Base-by-base conservation (phyloP, 2,113 vertebrate genomes). In the Anolis sagrei region DNA sequence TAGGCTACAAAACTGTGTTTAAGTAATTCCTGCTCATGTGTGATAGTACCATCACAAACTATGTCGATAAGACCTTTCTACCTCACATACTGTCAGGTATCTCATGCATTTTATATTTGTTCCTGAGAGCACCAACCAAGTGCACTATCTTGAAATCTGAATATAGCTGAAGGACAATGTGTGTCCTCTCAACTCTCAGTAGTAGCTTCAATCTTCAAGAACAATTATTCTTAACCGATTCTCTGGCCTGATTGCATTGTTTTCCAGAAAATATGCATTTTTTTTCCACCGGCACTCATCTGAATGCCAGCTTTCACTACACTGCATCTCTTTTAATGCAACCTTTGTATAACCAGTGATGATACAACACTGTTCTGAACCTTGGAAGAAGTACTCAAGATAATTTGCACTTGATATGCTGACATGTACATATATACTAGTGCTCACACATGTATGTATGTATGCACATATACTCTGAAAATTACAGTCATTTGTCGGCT, bases 91-190 rank as follows among this genome's bases (percentile, higher is more conserved):
- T 69, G 51, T 73, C 70, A 86, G 48, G 84, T 86, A 80, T 86
- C 77, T 86, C 84, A 86, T 86, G 69, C 84, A 86, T 86, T 86
- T 86, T 86, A 86, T 86, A 86, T 86, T 74, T 86, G 78, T 86
- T 54, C 61, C 73, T 29, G 70, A 79, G 72, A 74, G 80, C 69
- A 75, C 54, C 66, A 86, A 64, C 77, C 84, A 34, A 80, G 84
- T 80, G 54, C 77, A 74, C 74, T 80, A 80, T 86, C 77, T 80
- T 49, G 36, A 36, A 73, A 16, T 72, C 36, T 86, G 84, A 80
- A 86, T 80, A 49, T 86, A 86, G 73, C 77, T 86, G 84, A 86
- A 86, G 77, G 84, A 86, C 84, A 80, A 86, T 36, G 54, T 80
- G 77, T 74, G 77, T 86, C 39, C 21, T 51, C 58, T 49, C 69